phyloP scores from a whole-genome alignment of 2,888 invertebrate genomes.

The Drosophila prolongata region DNA sequence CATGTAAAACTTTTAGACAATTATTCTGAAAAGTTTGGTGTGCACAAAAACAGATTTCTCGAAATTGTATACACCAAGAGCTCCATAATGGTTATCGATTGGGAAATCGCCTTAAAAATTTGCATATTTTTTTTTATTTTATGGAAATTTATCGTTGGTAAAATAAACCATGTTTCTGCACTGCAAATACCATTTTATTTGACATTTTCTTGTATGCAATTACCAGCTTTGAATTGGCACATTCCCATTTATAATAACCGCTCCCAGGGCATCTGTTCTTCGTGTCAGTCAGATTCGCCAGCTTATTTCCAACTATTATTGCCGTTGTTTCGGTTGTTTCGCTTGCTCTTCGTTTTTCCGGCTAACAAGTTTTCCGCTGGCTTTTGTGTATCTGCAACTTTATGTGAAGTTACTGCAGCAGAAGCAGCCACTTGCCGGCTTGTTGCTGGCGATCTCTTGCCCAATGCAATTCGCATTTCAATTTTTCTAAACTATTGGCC shows the following conservation, averaged over 20 bases:
- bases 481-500: conserved; percentile 76
- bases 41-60: no score
- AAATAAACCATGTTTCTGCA: neutral
- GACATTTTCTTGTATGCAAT: conserved; percentile 2
- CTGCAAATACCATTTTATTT: conserved; percentile 2
- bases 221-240: neutral
- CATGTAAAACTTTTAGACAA: no score
- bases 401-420: conserved; percentile 27
- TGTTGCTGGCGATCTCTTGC: conserved; percentile 41
- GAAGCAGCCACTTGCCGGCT: conserved; percentile 28
- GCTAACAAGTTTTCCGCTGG: conserved; percentile 55
- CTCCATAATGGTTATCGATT: no score
- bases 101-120: no score
- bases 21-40: no score
- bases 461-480: conserved; percentile 72
- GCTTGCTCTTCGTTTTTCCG: conserved; percentile 55
- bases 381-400: conserved; percentile 19
- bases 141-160: neutral
- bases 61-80: no score
- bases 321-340: conserved; percentile 40
- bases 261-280: conserved; percentile 36
- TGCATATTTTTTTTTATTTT: neutral
- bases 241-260: conserved; percentile 8
- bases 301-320: conserved; percentile 36
- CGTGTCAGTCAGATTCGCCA: conserved; percentile 13